Evolutionary conservation across 2,888 invertebrate genomes (phyloP).

Genomic region (Dascillus cervinus): DNA sequence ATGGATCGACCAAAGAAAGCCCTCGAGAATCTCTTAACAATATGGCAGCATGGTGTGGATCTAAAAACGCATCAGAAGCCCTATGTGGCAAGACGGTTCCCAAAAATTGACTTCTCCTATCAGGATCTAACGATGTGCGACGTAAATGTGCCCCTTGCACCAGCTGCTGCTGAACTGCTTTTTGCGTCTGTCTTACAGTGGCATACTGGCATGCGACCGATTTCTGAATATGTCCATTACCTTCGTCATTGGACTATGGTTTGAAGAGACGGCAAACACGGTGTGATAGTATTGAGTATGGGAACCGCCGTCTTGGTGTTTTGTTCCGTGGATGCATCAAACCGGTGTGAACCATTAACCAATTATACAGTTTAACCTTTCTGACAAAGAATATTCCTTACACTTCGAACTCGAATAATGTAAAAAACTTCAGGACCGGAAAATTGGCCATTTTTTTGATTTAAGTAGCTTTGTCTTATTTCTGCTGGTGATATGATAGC

Average conservation of each 20-base stretch:
- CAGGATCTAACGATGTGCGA: constrained; percentile 68
- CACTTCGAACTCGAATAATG: too few relatives aligned
- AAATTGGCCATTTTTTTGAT: too few relatives aligned
- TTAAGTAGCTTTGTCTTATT: too few relatives aligned
- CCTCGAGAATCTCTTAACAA: constrained; percentile 88
- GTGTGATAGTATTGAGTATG: constrained; percentile 63
- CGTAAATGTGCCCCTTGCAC: constrained; percentile 76
- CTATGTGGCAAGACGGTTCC: constrained; percentile 60
- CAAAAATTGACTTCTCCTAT: constrained; percentile 69
- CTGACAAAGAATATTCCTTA: too few relatives aligned
- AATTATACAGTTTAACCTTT: too few relatives aligned
- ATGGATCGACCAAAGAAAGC: too few relatives aligned
- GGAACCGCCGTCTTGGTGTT: constrained; percentile 48
- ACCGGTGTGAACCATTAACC: too few relatives aligned
- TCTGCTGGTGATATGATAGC: too few relatives aligned
- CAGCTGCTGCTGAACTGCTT: too few relatives aligned
- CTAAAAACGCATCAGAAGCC: constrained; percentile 70
- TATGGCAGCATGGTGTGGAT: constrained; percentile 85
- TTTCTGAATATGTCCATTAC: constrained; percentile 87
- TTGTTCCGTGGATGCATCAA: constrained; percentile 42
- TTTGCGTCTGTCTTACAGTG: constrained; percentile 63
- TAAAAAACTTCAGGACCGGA: too few relatives aligned
- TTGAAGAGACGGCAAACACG: constrained; percentile 57
- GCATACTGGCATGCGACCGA: constrained; percentile 62
- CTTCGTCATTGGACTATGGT: constrained; percentile 76